Percentiles rank a stretch among this genome's conserved stretches.
phyloP scores from a whole-genome alignment of 2,797 vertebrate species.

The Toxotes lorentzi region DNA sequence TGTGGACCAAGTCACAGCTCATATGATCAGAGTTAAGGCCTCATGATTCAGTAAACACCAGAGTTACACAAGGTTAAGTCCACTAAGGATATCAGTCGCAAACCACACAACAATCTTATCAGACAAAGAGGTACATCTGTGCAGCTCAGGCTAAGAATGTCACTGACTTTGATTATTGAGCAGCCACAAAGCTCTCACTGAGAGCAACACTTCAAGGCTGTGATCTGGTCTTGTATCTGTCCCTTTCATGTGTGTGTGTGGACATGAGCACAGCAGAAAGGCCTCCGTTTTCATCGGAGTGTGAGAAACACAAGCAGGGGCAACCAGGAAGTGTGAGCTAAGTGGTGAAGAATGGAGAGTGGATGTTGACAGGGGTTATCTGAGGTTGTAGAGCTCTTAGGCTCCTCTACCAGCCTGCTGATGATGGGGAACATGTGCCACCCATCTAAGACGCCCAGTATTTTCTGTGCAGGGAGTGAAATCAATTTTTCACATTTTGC shows the following conservation, averaged over 20 bases:
- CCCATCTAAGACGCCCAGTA: neutral
- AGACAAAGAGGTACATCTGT: constrained; percentile 41
- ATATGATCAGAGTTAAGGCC: neutral
- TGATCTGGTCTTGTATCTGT: constrained; percentile 25
- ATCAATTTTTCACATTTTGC: neutral
- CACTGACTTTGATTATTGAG: constrained; percentile 24
- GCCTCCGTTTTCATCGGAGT: constrained; percentile 30
- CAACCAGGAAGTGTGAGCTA: constrained; percentile 58
- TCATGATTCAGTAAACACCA: neutral
- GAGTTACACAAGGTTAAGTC: neutral
- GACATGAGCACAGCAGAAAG: constrained; percentile 21
- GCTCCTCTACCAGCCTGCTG: constrained; percentile 17
- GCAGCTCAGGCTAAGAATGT: constrained; percentile 18
- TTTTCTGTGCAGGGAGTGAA: neutral
- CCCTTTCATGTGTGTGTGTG: constrained; percentile 9
- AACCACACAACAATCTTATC: constrained; percentile 32
- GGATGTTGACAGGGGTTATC: constrained; percentile 72
- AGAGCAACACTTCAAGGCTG: constrained; percentile 39
- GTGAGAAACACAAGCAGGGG: constrained; percentile 42
- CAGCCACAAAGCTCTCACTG: constrained; percentile 26
- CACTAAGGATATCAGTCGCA: constrained; percentile 13
- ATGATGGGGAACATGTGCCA: neutral
- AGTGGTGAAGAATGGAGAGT: constrained; percentile 62
- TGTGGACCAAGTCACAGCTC: constrained; percentile 4
- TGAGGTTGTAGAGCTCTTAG: constrained; percentile 41